Evolutionary conservation across 2,797 vertebrate species (phyloP).

Genomic region (Hippocampus kuda): DNA sequence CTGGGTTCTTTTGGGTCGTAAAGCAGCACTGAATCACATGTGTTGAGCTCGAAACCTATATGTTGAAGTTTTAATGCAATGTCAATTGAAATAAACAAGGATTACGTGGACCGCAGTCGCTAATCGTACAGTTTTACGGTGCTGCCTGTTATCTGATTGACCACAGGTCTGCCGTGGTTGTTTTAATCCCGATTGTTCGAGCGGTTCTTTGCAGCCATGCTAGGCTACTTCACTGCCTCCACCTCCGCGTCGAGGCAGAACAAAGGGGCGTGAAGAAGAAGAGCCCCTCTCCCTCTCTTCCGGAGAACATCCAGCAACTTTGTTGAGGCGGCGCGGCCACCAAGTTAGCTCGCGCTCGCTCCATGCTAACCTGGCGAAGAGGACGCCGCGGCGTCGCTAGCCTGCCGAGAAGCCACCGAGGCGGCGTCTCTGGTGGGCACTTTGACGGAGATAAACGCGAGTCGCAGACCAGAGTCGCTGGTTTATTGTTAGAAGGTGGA

Average conservation of each 20-base stretch:
- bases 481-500: neutral
- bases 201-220: neutral
- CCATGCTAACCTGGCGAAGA: constrained; percentile 29
- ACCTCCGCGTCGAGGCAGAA: constrained; percentile 8
- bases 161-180: neutral
- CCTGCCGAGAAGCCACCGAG: constrained; percentile 11
- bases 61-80: neutral
- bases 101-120: neutral
- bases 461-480: constrained; percentile 12
- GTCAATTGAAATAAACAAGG: neutral
- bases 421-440: constrained; percentile 1
- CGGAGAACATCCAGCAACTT: constrained; percentile 9
- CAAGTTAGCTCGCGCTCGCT: constrained; percentile 52
- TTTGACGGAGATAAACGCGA: constrained; percentile 17
- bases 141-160: constrained; percentile 15
- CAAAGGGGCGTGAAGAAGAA: constrained; percentile 5
- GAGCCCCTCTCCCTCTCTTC: constrained; percentile 7
- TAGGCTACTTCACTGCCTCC: constrained; percentile 2
- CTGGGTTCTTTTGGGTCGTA: neutral
- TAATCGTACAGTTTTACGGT: constrained; percentile 7
- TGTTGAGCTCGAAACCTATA: neutral
- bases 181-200: neutral
- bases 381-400: constrained; percentile 8
- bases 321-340: constrained; percentile 30
- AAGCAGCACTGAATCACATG: constrained; percentile 1